Evolutionary conservation across 2,797 vertebrate species (phyloP), one percentile per base, ranked within the genome.

Genomic region (Pangasius macronema): DNA sequence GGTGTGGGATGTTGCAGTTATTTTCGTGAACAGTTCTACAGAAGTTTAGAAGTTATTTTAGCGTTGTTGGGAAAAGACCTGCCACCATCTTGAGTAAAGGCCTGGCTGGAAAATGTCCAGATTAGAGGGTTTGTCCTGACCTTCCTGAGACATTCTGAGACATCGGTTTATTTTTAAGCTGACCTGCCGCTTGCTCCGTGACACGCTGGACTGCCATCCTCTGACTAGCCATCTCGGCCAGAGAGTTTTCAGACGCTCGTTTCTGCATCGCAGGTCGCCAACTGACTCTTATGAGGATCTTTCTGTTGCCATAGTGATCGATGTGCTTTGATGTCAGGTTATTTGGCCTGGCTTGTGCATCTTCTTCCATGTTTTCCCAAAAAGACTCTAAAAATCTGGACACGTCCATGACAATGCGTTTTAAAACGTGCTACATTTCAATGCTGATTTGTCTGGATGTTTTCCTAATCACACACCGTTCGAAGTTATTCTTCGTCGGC

Each of bases 301-400:
- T 95, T 93, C 92, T 90, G 96, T 96, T 95, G 93, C 95, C 92
- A 95, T 97, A 95, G 95, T 90, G 93, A 96, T 95, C 92, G 0
- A 93, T 91, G 93, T 93, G 93, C 92, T 95, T 94, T 94, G 93
- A 94, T 95, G 93, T 92, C 92, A 93, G 93, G 91, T 93, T 94
- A 93, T 92, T 94, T 96, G 93, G 93, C 94, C 93, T 94, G 14
- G 57, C 36, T 27, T 27, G 30, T 2, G n/a, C 81, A 82, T 53
- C 27, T 53, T 93, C 92, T 83, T 93, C 76, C 92, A 70, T 39
- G 33, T 85, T 88, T 88, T 61, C 80, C 63, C 86, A 85, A 86
- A 86, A 88, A 82, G 59, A 76, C 75, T 84, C 83, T 14, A 83
- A 72, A 86, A 61, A 81, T 24, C 36, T 7, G n/a, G 63, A 36